Percentiles rank a stretch among this genome's conserved stretches.
Conservation (phyloP, 2,113 vertebrate genomes). For the Azemiops feae region DNA sequence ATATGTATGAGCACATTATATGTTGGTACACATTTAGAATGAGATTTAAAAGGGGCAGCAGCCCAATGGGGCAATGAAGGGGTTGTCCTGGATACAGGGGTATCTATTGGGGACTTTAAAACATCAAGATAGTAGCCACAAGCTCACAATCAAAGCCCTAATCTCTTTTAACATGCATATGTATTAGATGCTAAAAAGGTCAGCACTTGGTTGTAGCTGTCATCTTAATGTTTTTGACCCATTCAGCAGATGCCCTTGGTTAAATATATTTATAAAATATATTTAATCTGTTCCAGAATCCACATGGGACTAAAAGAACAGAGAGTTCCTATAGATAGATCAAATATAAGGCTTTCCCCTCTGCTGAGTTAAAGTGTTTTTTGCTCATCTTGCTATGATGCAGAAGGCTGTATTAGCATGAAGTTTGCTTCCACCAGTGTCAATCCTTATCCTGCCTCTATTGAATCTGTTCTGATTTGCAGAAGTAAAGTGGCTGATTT, state of each 20-base stretch:
- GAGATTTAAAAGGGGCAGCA: neutral
- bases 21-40: neutral
- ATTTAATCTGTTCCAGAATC: neutral
- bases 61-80: neutral
- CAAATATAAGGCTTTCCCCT: neutral
- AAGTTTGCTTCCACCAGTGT: neutral
- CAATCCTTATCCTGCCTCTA: neutral
- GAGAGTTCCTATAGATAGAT: neutral
- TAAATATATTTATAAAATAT: neutral
- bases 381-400: neutral
- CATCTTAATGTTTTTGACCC: neutral
- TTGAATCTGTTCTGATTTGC: neutral
- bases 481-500: neutral
- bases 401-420: neutral
- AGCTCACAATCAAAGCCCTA: neutral
- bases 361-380: neutral
- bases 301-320: neutral
- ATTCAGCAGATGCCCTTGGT: neutral
- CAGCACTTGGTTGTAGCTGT: neutral
- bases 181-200: neutral
- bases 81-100: neutral
- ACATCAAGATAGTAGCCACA: neutral
- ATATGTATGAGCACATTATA: neutral
- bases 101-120: neutral
- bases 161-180: neutral